A percentile compares a stretch with the other conserved stretches of the same genome.
Conservation (phyloP, 2,113 vertebrate genomes). For the Cephalopterus ornatus region DNA sequence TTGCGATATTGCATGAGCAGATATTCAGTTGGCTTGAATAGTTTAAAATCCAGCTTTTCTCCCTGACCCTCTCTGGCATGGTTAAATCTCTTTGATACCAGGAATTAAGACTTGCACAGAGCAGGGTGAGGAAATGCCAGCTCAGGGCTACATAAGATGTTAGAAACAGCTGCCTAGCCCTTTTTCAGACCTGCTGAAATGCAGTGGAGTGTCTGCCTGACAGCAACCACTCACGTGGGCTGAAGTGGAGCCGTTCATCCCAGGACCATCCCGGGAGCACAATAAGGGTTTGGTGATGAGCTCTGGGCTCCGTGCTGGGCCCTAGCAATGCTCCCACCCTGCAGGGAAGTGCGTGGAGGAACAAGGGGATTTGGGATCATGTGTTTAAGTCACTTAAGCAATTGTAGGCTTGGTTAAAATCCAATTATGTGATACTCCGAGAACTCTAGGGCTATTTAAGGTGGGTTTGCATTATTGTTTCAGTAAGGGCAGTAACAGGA, state of each 20-base stretch:
- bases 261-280: neutral
- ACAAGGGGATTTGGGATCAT: constrained; percentile 49
- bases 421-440: neutral
- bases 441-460: neutral
- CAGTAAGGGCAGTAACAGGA: neutral
- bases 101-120: neutral
- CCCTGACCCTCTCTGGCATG: neutral
- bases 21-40: neutral
- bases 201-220: neutral
- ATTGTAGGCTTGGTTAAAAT: constrained; percentile 29
- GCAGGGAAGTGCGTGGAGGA: neutral
- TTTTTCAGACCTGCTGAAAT: neutral
- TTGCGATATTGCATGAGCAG: neutral
- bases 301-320: neutral
- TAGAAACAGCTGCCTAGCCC: neutral
- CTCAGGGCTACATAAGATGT: neutral
- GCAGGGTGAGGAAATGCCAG: neutral
- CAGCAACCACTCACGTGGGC: fast-evolving
- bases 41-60: constrained; percentile 13
- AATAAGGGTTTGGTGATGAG: neutral
- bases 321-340: neutral
- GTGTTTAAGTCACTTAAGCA: constrained; percentile 55
- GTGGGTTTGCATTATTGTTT: neutral
- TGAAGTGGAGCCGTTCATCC: neutral
- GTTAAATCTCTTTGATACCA: neutral